phyloP scores from a whole-genome alignment of 2,113 vertebrate species.

The Rostratula benghalensis region DNA sequence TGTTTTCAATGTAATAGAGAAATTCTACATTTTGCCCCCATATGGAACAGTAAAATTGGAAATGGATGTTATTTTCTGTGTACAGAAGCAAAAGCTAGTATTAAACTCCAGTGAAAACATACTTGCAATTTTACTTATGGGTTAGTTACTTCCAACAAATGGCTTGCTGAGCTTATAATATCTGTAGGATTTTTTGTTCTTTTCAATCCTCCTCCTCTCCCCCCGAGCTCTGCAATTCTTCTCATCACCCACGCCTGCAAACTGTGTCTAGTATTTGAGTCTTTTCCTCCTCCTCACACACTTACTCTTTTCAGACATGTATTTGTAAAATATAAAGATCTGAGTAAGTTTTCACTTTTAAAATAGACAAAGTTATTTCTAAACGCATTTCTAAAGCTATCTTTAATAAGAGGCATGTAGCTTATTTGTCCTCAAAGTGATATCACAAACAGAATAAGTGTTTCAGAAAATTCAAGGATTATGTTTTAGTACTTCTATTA shows the following conservation, averaged over 20 bases:
- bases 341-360: conserved; percentile 24
- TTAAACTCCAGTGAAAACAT: neutral
- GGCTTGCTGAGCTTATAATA: conserved; percentile 7
- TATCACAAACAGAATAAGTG: neutral
- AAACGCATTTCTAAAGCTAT: neutral
- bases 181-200: conserved; percentile 56
- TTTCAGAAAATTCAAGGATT: neutral
- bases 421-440: neutral
- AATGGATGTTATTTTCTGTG: neutral
- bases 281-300: conserved; percentile 34
- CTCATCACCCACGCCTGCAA: conserved; percentile 49
- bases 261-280: conserved; percentile 57
- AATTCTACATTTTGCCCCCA: neutral
- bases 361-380: conserved; percentile 39
- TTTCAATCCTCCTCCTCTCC: conserved; percentile 49
- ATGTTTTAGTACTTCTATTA: neutral
- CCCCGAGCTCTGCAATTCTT: conserved; percentile 14
- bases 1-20: neutral
- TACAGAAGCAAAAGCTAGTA: neutral
- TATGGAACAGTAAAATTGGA: neutral
- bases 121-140: conserved; percentile 18
- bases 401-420: neutral
- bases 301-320: conserved; percentile 29
- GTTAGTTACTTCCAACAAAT: conserved; percentile 31
- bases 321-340: conserved; percentile 40